Evolutionary conservation across 2,113 vertebrate genomes (phyloP), one percentile per base, ranked within the genome.

Genomic region (Jaculus jaculus): DNA sequence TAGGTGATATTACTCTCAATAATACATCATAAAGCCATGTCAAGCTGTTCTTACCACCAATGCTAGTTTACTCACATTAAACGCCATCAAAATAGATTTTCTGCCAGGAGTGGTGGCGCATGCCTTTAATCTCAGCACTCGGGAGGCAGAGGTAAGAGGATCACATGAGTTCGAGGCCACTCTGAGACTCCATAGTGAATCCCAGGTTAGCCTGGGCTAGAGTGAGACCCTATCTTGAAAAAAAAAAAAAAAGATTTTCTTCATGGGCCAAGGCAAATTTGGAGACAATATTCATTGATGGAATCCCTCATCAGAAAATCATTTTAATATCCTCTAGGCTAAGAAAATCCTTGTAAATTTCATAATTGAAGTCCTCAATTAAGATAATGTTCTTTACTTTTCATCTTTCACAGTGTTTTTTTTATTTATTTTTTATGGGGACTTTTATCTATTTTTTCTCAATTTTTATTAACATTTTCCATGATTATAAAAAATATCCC

Each of bases 321-420:
- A 17, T 51, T 90, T 84, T 88, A 74, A 51, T 75, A 51, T 63
- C 8, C 81, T n/a, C 69, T 93, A 5, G 91, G 74, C 18, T 87
- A 84, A 89, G 13, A 88, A 47, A 47, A 47, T 51, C 28, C 16
- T 54, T n/a, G 58, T 60, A n/a, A 65, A 37, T n/a, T 91, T 39
- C 54, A 42, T 23, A 66, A 32, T 23, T 13, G 26, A 87, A 79
- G 87, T 89, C 37, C 72, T 18, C 54, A 84, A 17, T 71, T 71
- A 71, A 68, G 34, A 37, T 39, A 51, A 77, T 71, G 72, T 74
- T 79, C 60, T 69, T 87, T 87, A 12, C 54, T 54, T 54, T 54
- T 54, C 11, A 54, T 54, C 54, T 54, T 54, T 54, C 54, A 54
- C 11, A 54, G 54, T 54, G 54, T 54, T 54, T 54, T 54, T 47